Evolutionary conservation across 23 tunicate species (phyloP), one percentile per base, ranked within the genome.

Genomic region (Halocynthia aurantium): DNA sequence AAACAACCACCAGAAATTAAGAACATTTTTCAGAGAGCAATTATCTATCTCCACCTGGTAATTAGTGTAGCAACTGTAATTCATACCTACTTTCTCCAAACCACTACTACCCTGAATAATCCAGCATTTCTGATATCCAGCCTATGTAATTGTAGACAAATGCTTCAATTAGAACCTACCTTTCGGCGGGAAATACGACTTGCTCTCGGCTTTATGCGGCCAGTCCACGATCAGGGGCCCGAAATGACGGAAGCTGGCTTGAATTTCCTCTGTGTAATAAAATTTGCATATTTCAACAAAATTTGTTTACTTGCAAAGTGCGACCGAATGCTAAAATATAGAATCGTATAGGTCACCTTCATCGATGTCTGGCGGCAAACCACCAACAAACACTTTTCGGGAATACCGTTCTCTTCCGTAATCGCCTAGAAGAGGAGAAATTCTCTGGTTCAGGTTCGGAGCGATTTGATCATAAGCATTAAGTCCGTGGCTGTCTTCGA

Each of bases 141-240:
- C 44, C n/a, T 31, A 31, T 31, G 44, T 31, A 31, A 31, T 31
- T 31, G 4, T 31, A 31, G 44, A 31, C 1, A 4, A 31, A 31
- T 31, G 44, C 44, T 4, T 1, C 44, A 31, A 31, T 31, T 31
- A 31, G 44, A 31, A 61, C 88, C 17, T 17, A 91, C 98, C 99
- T 85, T 96, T 96, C 7, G 99, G 99, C 18, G 99, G 99, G 67
- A 96, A 96, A 53, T 89, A 96, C 6, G 99, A 96, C 76, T 85
- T 85, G 82, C 96, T 85, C 52, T 96, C 99, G 6, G 95, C 91
- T 80, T 96, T 96, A 61, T 96, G 99, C 5, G 99, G 99, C 99
- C 99, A 96, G 82, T 96, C 99, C 5, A 96, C 99, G 17, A 83
- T 79, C 60, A 96, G 85, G 8, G 88, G 89, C 15, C 99, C 99